Evolutionary conservation across 2,888 invertebrate genomes (phyloP).

Genomic region (Pachymerium ferrugineum): DNA sequence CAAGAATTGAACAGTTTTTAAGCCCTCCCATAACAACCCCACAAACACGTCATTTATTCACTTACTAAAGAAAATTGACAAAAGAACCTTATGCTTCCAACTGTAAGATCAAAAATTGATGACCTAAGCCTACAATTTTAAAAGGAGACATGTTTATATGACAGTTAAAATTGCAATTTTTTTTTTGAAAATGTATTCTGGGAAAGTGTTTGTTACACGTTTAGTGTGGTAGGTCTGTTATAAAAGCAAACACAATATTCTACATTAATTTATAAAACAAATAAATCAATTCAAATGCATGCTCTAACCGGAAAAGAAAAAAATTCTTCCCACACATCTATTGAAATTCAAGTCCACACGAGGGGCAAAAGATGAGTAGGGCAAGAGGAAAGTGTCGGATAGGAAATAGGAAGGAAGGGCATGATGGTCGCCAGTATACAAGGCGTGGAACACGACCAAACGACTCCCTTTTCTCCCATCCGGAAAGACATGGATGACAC

Average conservation of each 20-base stretch:
- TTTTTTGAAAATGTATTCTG: no score
- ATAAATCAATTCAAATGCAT: no score
- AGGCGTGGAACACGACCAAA: background rate
- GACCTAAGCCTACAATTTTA: background rate
- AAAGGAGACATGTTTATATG: no score
- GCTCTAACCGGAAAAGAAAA: no score
- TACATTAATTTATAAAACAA: no score
- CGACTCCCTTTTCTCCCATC: conserved; percentile 3
- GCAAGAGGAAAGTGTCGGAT: background rate
- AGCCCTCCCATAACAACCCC: background rate
- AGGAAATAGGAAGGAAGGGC: background rate
- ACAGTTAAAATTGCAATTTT: background rate
- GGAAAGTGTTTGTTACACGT: no score
- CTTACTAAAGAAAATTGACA: background rate
- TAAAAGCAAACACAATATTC: no score
- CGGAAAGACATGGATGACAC: background rate
- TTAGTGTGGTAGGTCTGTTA: no score
- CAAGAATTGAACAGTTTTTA: background rate
- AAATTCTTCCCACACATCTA: no score
- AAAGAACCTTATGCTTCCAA: background rate
- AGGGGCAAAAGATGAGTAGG: background rate
- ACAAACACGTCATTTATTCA: background rate
- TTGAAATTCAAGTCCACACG: background rate
- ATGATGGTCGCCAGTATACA: background rate
- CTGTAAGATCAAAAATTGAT: background rate